Conservation (phyloP, 2,113 vertebrate species). For the Anoura caudifer region DNA sequence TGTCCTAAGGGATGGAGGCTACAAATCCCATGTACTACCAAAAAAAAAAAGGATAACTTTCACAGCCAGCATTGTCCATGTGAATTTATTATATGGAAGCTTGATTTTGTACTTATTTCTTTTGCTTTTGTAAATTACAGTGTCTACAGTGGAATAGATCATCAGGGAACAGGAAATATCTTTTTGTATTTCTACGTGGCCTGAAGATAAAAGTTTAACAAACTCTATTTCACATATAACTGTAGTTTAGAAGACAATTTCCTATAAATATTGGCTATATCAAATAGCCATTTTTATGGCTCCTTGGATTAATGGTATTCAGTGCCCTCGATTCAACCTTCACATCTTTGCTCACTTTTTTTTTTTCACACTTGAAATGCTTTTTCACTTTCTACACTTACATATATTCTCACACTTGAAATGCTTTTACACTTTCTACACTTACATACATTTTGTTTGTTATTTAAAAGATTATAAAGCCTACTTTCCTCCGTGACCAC, state of each 20-base stretch:
- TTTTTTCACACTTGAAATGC: background rate
- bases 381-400: background rate
- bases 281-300: background rate
- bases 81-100: slow-evolving; percentile 11
- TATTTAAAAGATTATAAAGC: background rate
- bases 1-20: slow-evolving; percentile 11
- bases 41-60: background rate
- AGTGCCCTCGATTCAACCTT: background rate
- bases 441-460: background rate
- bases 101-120: background rate
- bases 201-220: slow-evolving; percentile 32
- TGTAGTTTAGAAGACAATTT: background rate
- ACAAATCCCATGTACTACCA: background rate
- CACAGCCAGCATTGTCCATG: background rate
- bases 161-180: background rate
- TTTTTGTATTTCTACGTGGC: slow-evolving; percentile 45
- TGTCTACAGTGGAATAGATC: slow-evolving; percentile 3
- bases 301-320: background rate
- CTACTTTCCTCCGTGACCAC: background rate
- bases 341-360: background rate
- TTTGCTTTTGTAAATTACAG: slow-evolving; percentile 28
- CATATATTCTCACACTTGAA: background rate
- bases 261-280: background rate
- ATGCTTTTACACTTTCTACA: background rate
- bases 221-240: background rate